These are phyloP conservation scores for Iphiclides podalirius DNA, from an alignment of 2,888 invertebrate species.

Conservation along the genomic window DNA sequence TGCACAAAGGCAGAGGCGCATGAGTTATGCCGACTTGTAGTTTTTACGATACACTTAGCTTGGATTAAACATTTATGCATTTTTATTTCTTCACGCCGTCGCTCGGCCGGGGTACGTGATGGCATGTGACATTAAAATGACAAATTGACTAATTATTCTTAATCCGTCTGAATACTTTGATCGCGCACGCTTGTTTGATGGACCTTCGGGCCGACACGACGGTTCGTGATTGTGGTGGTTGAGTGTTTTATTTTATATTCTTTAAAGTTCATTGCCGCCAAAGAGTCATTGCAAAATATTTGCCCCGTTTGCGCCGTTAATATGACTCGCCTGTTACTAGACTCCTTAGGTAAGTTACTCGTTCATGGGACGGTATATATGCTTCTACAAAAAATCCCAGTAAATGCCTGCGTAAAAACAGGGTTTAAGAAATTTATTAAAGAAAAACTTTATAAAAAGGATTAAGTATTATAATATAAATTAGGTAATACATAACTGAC, in stretches of 20 bases:
- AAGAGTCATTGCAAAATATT: slow-evolving; percentile 31
- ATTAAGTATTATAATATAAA: too few species aligned
- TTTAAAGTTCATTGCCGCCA: slow-evolving; percentile 50
- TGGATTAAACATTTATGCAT: slow-evolving; percentile 71
- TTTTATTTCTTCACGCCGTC: slow-evolving; percentile 59
- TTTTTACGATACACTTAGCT: slow-evolving; percentile 70
- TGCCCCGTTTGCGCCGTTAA: too few species aligned
- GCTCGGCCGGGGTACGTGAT: slow-evolving; percentile 61
- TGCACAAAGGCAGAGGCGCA: slow-evolving; percentile 69
- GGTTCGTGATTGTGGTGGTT: slow-evolving; percentile 42
- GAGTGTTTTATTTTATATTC: slow-evolving; percentile 35
- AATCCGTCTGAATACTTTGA: slow-evolving; percentile 70
- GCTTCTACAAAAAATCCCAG: too few species aligned
- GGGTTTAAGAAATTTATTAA: too few species aligned
- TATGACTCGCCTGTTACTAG: too few species aligned
- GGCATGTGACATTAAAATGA: slow-evolving; percentile 80
- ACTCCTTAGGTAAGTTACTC: too few species aligned
- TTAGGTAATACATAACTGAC: too few species aligned
- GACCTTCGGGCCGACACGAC: slow-evolving; percentile 52
- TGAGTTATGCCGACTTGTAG: slow-evolving; percentile 76
- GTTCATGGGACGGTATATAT: too few species aligned
- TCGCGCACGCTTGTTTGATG: slow-evolving; percentile 53
- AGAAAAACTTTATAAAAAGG: too few species aligned
- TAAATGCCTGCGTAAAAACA: too few species aligned
- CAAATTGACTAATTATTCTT: slow-evolving; percentile 79